Evolutionary conservation across 2,888 invertebrate genomes (phyloP).

Genomic region (Bimastos eiseni): DNA sequence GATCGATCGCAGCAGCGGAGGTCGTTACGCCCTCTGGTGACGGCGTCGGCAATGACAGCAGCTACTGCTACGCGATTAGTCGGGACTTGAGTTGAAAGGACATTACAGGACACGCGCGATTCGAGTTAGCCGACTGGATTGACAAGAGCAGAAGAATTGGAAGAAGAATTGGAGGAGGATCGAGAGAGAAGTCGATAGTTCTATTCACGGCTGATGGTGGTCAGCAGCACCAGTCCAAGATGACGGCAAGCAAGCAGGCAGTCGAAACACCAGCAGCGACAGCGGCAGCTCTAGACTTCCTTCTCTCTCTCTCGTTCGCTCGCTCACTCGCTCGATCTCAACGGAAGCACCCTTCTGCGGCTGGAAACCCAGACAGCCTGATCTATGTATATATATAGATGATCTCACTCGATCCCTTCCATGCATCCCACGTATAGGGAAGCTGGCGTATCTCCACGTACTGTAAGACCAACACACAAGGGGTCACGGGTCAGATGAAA

Average conservation of each 20-base stretch:
- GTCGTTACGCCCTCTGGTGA: background rate
- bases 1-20: slow-evolving; percentile 18
- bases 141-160: background rate
- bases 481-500: background rate
- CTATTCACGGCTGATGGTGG: background rate
- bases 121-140: background rate
- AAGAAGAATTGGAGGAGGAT: background rate
- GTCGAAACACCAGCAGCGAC: slow-evolving; percentile 13
- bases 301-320: background rate
- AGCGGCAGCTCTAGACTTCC: background rate
- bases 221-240: background rate
- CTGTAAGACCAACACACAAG: background rate
- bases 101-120: slow-evolving; percentile 15
- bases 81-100: slow-evolving; percentile 25
- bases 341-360: background rate
- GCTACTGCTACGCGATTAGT: background rate
- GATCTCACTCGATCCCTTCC: background rate
- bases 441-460: background rate
- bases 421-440: background rate
- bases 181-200: background rate
- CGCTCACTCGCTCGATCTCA: background rate
- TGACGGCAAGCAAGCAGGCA: background rate
- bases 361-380: slow-evolving; percentile 1
- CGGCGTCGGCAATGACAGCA: background rate
- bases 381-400: slow-evolving; percentile 23